These are phyloP conservation scores for Larimichthys polyactis DNA, from an alignment of 2,113 vertebrate species.

Conservation along the genomic window DNA sequence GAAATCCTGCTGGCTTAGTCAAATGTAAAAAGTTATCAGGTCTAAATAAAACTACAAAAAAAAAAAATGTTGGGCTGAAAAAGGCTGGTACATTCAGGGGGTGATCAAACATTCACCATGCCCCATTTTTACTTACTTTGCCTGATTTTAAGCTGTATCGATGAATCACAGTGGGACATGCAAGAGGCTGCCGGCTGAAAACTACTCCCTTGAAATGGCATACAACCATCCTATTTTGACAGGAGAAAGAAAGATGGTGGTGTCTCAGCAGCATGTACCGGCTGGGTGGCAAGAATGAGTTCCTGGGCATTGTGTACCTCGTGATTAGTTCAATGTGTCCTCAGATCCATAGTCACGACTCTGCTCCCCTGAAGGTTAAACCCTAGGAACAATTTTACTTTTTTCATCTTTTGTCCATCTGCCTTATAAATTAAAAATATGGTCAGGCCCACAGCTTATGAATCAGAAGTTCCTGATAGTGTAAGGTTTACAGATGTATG, in stretches of 20 bases:
- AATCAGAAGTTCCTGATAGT: neutral
- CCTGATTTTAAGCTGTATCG: too few relatives aligned
- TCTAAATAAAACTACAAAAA: neutral
- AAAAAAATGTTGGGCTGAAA: too few relatives aligned
- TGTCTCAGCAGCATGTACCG: constrained; percentile 91
- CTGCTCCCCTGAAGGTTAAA: too few relatives aligned
- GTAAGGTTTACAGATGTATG: neutral
- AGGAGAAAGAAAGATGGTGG: constrained; percentile 86
- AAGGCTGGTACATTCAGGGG: too few relatives aligned
- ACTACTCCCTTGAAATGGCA: too few relatives aligned
- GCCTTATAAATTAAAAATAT: neutral
- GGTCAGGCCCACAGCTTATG: neutral
- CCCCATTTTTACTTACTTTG: too few relatives aligned
- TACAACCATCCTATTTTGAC: constrained; percentile 83
- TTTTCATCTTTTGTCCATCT: neutral
- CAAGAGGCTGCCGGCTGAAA: too few relatives aligned
- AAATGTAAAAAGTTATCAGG: neutral
- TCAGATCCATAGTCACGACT: constrained; percentile 84
- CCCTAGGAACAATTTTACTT: too few relatives aligned
- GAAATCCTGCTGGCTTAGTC: neutral
- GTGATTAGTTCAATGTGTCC: constrained; percentile 87
- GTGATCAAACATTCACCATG: too few relatives aligned
- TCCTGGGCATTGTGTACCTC: constrained; percentile 91
- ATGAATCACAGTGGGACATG: too few relatives aligned
- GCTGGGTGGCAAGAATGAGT: constrained; percentile 94